Evolutionary conservation across 2,888 invertebrate species (phyloP).

Genomic region (Latrodectus elegans): DNA sequence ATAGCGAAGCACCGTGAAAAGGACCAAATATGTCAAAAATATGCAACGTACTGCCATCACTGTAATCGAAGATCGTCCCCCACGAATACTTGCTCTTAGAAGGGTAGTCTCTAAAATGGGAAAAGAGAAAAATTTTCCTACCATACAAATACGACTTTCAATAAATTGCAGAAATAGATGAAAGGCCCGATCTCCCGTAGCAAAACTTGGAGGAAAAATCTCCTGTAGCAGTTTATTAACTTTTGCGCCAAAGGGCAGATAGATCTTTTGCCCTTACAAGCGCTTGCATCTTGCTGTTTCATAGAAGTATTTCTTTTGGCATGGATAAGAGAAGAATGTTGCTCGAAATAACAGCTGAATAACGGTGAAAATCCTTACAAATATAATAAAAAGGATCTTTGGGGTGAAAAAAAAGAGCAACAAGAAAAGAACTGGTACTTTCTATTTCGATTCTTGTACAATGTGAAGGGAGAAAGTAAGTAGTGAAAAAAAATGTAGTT

Average conservation of each 20-base stretch:
- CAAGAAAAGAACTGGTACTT: slow-evolving; percentile 7
- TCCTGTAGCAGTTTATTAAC: slow-evolving; percentile 15
- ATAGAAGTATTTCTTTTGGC: not conserved
- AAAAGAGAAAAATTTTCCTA: not conserved
- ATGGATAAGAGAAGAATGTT: not conserved
- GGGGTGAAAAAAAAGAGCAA: not conserved
- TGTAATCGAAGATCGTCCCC: not conserved
- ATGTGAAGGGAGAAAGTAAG: not conserved
- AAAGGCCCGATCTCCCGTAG: not conserved
- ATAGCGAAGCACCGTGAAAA: too few relatives aligned
- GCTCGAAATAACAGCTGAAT: not conserved
- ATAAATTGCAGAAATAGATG: slow-evolving; percentile 18
- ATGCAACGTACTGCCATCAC: not conserved
- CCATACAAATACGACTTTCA: not conserved
- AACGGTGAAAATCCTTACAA: slow-evolving; percentile 9
- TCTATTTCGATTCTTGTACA: slow-evolving; percentile 27
- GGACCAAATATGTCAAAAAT: not conserved
- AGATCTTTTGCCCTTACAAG: not conserved
- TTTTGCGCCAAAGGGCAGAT: slow-evolving; percentile 6
- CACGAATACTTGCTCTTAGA: not conserved
- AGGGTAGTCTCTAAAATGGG: not conserved
- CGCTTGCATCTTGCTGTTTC: not conserved
- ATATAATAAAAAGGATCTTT: slow-evolving; percentile 12
- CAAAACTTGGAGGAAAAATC: not conserved
- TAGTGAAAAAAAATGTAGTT: slow-evolving; percentile 6